These are phyloP conservation scores for Ips typographus DNA, from an alignment of 1,140 invertebrate species.

Conservation along the genomic window DNA sequence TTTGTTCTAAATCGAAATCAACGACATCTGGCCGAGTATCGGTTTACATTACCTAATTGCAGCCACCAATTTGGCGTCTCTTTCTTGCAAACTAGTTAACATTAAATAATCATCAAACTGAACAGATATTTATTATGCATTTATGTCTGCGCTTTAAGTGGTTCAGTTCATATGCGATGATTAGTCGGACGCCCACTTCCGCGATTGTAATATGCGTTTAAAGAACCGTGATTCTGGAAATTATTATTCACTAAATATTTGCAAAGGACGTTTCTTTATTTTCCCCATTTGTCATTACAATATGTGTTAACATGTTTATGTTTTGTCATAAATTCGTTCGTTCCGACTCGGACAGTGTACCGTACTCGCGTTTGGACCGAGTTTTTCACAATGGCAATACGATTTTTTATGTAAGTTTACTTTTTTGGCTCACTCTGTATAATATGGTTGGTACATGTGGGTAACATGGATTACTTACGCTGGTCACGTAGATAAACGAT, in stretches of 20 bases:
- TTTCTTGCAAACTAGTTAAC: too few species aligned
- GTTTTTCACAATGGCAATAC: not conserved
- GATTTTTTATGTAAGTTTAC: slow-evolving; percentile 1
- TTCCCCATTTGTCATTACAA: too few species aligned
- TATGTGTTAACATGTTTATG: not conserved
- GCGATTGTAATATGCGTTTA: not conserved
- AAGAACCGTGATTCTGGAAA: not conserved
- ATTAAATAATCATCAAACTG: too few species aligned
- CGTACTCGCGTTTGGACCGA: not conserved
- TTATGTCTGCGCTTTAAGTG: not conserved
- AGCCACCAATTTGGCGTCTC: too few species aligned
- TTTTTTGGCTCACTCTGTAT: too few species aligned
- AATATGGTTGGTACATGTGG: too few species aligned
- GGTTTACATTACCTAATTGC: too few species aligned
- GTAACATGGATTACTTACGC: not conserved
- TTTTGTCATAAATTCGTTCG: not conserved
- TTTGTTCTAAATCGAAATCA: too few species aligned
- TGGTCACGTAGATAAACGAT: not conserved
- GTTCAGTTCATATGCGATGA: not conserved
- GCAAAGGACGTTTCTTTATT: too few species aligned
- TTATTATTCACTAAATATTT: not conserved
- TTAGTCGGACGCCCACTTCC: slow-evolving; percentile 1
- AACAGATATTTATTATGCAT: slow-evolving; percentile 1
- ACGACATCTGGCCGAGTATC: too few species aligned
- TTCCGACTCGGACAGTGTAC: not conserved